A percentile compares a stretch with the other conserved stretches of the same genome.
Conservation (phyloP, 2,888 invertebrate genomes). For the Drosophila subsilvestris region DNA sequence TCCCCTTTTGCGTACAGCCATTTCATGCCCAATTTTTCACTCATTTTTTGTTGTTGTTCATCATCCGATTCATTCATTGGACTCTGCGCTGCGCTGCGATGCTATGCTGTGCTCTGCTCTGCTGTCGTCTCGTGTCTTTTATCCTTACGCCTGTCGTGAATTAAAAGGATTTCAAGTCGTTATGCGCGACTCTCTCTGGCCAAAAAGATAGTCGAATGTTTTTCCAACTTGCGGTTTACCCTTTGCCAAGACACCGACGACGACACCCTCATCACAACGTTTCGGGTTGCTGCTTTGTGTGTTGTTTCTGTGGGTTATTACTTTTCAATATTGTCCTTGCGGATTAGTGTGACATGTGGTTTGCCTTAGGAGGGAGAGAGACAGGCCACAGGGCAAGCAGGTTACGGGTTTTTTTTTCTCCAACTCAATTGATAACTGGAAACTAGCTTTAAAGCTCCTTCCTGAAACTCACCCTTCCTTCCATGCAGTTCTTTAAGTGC, state of each 20-base stretch:
- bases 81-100: background rate
- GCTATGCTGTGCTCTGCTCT: slow-evolving; percentile 18
- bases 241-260: slow-evolving; percentile 25
- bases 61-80: slow-evolving; percentile 72
- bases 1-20: slow-evolving; percentile 46
- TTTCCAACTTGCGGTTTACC: slow-evolving; percentile 73
- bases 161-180: slow-evolving; percentile 78
- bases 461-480: background rate
- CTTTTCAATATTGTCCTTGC: slow-evolving; percentile 84
- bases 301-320: slow-evolving; percentile 82
- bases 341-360: slow-evolving; percentile 82
- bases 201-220: slow-evolving; percentile 72
- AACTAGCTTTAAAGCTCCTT: slow-evolving; percentile 1
- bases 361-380: slow-evolving; percentile 59
- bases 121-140: slow-evolving; percentile 31
- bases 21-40: slow-evolving; percentile 71
- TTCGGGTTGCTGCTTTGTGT: slow-evolving; percentile 29
- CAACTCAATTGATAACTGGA: slow-evolving; percentile 22
- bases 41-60: slow-evolving; percentile 2
- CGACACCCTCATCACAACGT: slow-evolving; percentile 66
- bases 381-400: slow-evolving; percentile 23
- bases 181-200: slow-evolving; percentile 48
- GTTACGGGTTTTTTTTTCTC: slow-evolving; percentile 1
- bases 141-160: slow-evolving; percentile 76
- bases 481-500: slow-evolving; percentile 13